phyloP scores from a whole-genome alignment of 2,888 invertebrate species.

The Coleophora flavipennella region DNA sequence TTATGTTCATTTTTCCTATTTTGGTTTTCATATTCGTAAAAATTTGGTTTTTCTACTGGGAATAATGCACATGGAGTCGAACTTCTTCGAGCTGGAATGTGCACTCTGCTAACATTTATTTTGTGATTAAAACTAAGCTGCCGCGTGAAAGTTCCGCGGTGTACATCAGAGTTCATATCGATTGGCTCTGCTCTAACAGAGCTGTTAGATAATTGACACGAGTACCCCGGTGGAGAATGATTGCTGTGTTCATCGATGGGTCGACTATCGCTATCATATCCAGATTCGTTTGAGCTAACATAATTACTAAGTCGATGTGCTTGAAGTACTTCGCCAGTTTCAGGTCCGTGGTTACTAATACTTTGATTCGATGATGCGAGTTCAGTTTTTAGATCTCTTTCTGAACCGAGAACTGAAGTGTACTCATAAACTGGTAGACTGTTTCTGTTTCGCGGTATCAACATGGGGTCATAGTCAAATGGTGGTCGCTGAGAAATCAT shows the following conservation, averaged over 20 bases:
- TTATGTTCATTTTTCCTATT: constrained; percentile 33
- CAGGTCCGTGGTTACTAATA: constrained; percentile 66
- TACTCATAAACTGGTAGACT: constrained; percentile 67
- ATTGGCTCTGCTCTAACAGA: constrained; percentile 32
- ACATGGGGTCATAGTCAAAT: constrained; percentile 63
- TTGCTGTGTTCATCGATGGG: constrained; percentile 69
- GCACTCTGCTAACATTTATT: constrained; percentile 53
- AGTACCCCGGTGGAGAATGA: constrained; percentile 69
- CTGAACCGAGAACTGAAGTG: constrained; percentile 47
- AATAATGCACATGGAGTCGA: constrained; percentile 64
- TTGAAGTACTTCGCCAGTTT: constrained; percentile 70
- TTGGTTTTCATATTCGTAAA: constrained; percentile 46
- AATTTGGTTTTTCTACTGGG: constrained; percentile 46
- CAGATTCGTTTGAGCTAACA: constrained; percentile 87
- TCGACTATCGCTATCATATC: constrained; percentile 85
- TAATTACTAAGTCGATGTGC: constrained; percentile 79
- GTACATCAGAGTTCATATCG: constrained; percentile 35
- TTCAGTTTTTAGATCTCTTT: constrained; percentile 54
- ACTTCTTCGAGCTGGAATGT: constrained; percentile 55
- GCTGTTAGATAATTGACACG: constrained; percentile 51
- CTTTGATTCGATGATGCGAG: constrained; percentile 60
- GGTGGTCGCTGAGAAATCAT: constrained; percentile 61
- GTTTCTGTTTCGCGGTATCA: constrained; percentile 62
- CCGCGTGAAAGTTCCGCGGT: constrained; percentile 50
- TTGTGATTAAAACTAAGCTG: constrained; percentile 62